A percentile compares a stretch with the other conserved stretches of the same genome.
Evolutionary conservation across 2,797 vertebrate genomes (phyloP).

Genomic region (Adrianichthys oophorus): DNA sequence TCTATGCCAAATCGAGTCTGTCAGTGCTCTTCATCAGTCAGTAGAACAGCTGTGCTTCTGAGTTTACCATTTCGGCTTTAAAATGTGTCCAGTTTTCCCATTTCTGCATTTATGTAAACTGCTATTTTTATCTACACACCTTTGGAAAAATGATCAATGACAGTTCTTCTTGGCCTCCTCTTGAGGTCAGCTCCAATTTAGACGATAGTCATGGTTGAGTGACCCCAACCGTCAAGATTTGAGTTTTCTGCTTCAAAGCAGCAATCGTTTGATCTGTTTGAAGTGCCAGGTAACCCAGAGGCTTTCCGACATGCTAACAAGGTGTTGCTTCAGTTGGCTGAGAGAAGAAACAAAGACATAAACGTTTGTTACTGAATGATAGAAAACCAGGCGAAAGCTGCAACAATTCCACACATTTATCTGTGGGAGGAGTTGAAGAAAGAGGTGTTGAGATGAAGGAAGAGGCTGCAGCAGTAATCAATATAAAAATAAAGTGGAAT

Average conservation of each 20-base stretch:
- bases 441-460: not conserved
- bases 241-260: conserved; percentile 22
- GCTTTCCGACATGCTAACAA: conserved; percentile 28
- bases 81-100: conserved; percentile 35
- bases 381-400: conserved; percentile 1
- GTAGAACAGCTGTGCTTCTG: conserved; percentile 56
- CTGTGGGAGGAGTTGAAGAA: conserved; percentile 2
- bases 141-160: no score
- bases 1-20: conserved; percentile 40
- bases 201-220: conserved; percentile 20
- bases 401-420: not conserved
- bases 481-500: conserved; percentile 3
- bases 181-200: conserved; percentile 34
- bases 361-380: not conserved
- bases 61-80: conserved; percentile 43
- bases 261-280: conserved; percentile 27
- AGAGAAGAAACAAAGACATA: conserved; percentile 9
- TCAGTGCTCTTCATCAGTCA: conserved; percentile 56
- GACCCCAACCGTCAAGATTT: conserved; percentile 12
- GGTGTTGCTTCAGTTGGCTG: conserved; percentile 18
- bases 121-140: conserved; percentile 17
- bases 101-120: conserved; percentile 2
- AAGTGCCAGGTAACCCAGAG: conserved; percentile 30
- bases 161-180: conserved; percentile 21
- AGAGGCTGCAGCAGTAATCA: not conserved